Percentiles rank a stretch among this genome's conserved stretches.
Evolutionary conservation across 1,140 invertebrate species (phyloP).

Genomic region (Lepidurus packardi): DNA sequence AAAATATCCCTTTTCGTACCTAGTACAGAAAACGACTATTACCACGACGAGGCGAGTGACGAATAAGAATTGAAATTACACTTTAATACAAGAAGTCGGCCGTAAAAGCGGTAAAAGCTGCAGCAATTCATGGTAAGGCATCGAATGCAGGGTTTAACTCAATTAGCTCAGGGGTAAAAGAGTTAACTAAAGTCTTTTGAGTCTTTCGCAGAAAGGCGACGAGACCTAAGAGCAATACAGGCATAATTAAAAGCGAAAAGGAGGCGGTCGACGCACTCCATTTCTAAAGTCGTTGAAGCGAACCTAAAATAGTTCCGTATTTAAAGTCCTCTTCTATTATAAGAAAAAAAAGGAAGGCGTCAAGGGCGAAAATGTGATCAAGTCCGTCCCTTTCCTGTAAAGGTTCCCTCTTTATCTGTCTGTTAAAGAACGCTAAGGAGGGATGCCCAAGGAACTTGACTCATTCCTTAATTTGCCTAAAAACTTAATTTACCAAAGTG

Average conservation of each 20-base stretch:
- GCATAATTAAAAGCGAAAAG: neutral
- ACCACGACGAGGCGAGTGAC: too few species aligned
- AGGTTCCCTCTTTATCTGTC: neutral
- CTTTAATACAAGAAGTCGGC: too few species aligned
- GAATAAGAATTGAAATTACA: too few species aligned
- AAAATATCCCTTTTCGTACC: too few species aligned
- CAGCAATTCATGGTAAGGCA: too few species aligned
- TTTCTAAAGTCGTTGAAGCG: neutral
- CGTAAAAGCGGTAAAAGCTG: too few species aligned
- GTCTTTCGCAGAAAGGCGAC: too few species aligned
- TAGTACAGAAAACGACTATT: too few species aligned
- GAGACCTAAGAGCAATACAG: conserved; percentile 18
- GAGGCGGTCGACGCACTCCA: neutral
- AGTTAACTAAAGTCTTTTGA: too few species aligned
- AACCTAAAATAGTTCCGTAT: neutral
- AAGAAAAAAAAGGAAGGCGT: neutral
- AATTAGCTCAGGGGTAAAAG: too few species aligned
- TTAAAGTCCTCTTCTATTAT: too few species aligned
- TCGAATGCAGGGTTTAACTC: too few species aligned
- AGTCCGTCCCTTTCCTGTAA: neutral
- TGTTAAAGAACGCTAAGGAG: neutral
- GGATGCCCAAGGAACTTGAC: neutral
- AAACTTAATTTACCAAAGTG: conserved; percentile 16
- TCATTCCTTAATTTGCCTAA: conserved; percentile 22
- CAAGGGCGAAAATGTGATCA: conserved; percentile 13